These are phyloP conservation scores for Zaprionus obscuricornis DNA, from an alignment of 2,888 invertebrate species.

Conservation along the genomic window DNA sequence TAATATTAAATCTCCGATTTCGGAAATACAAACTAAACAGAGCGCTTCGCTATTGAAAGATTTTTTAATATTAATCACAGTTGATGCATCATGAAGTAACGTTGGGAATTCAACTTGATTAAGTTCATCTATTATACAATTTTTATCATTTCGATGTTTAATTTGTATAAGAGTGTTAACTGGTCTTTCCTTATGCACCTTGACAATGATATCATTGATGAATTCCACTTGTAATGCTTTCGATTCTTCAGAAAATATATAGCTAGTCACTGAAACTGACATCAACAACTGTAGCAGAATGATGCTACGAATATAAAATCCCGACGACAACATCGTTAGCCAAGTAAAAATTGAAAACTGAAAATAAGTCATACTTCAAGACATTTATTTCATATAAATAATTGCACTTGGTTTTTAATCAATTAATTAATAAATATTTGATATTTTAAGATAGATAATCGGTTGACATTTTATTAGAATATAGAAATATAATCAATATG, in stretches of 20 bases:
- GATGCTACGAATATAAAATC: too few relatives aligned
- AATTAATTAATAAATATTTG: too few relatives aligned
- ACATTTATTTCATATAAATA: too few relatives aligned
- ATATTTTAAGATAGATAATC: too few relatives aligned
- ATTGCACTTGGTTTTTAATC: too few relatives aligned
- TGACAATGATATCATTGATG: slow-evolving; percentile 15
- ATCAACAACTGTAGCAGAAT: not conserved
- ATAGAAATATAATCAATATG: too few relatives aligned
- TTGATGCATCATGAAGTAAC: not conserved
- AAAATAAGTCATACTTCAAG: not conserved
- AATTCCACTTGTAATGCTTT: not conserved
- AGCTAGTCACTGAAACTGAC: not conserved
- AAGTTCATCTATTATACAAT: slow-evolving; percentile 10
- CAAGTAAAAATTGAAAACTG: slow-evolving; percentile 2
- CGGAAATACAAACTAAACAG: slow-evolving; percentile 27
- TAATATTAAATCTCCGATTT: not conserved
- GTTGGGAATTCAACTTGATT: not conserved
- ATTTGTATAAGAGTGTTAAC: slow-evolving; percentile 14
- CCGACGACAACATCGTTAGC: slow-evolving; percentile 18
- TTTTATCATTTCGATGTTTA: not conserved
- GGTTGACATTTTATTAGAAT: too few relatives aligned
- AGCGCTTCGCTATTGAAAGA: slow-evolving; percentile 6
- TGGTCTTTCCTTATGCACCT: not conserved
- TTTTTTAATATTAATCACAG: not conserved
- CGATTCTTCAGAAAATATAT: not conserved